Conservation (phyloP, 2,888 invertebrate genomes). For the Drosophila subsilvestris region DNA sequence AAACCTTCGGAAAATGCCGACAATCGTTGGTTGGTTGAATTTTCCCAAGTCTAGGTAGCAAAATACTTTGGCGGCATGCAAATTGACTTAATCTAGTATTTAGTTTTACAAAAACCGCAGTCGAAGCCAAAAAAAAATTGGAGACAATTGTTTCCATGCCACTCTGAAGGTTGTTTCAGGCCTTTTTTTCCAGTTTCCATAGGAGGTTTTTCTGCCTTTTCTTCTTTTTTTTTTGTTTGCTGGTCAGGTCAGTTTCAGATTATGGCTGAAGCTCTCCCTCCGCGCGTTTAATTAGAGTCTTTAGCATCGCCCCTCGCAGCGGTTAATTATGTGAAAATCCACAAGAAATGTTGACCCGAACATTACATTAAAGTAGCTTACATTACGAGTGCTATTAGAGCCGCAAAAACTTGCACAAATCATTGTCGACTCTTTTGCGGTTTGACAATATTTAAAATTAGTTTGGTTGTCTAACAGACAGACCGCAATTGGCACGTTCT, state of each 20-base stretch:
- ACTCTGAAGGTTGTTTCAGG: conserved; percentile 59
- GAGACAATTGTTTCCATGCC: conserved; percentile 69
- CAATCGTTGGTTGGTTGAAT: conserved; percentile 60
- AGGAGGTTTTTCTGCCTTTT: background rate
- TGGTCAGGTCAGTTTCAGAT: conserved; percentile 30
- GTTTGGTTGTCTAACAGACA: conserved; percentile 45
- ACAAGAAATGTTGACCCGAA: conserved; percentile 18
- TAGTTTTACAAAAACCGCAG: conserved; percentile 59
- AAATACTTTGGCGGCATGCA: conserved; percentile 76
- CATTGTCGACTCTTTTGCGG: conserved; percentile 49
- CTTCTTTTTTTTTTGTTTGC: conserved; percentile 15
- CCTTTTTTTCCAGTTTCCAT: conserved; percentile 25
- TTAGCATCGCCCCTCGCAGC: conserved; percentile 64
- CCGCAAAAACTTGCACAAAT: conserved; percentile 15
- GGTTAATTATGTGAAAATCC: conserved; percentile 70
- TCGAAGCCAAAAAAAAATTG: conserved; percentile 42
- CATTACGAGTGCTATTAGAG: conserved; percentile 10
- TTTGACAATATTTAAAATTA: conserved; percentile 67
- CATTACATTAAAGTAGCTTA: conserved; percentile 29
- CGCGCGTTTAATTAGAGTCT: conserved; percentile 69
- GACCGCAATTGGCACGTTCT: conserved; percentile 78
- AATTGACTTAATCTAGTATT: conserved; percentile 78
- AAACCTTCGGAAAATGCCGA: conserved; percentile 79
- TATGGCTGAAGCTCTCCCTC: conserved; percentile 49
- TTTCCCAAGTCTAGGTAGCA: conserved; percentile 77